A percentile compares a stretch with the other conserved stretches of the same genome.
Evolutionary conservation across 2,888 invertebrate genomes (phyloP).

Genomic region (Cheilosia urbana): DNA sequence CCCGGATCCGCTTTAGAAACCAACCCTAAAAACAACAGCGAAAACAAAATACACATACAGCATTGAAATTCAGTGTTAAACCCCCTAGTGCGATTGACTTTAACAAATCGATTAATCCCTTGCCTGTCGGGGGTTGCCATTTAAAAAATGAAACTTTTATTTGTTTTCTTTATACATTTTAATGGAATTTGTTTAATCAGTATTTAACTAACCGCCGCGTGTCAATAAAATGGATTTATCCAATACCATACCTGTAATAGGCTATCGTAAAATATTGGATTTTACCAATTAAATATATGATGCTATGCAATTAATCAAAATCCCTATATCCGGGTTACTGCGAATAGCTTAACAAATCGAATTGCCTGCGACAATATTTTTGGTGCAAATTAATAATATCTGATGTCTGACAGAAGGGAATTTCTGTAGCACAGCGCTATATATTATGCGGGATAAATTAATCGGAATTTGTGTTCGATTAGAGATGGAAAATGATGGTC

Average conservation of each 20-base stretch:
- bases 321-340: not conserved
- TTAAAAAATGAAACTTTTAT: not conserved
- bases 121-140: not conserved
- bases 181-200: conserved; percentile 14
- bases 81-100: not conserved
- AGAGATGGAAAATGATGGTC: conserved; percentile 1
- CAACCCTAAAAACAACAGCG: not conserved
- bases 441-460: conserved; percentile 11
- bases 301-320: conserved; percentile 28
- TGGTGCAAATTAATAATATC: conserved; percentile 27
- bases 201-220: conserved; percentile 3
- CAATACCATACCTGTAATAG: not conserved
- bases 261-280: not conserved
- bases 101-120: conserved; percentile 8
- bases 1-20: too few species aligned
- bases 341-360: conserved; percentile 7
- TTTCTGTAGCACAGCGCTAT: not conserved
- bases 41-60: not conserved
- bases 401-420: not conserved
- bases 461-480: conserved; percentile 11
- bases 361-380: conserved; percentile 1
- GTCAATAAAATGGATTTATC: conserved; percentile 16
- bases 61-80: not conserved
- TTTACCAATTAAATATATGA: conserved; percentile 25
- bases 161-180: conserved; percentile 1